Conservation (phyloP, 2,888 invertebrate genomes). For the Zele albiditarsus region DNA sequence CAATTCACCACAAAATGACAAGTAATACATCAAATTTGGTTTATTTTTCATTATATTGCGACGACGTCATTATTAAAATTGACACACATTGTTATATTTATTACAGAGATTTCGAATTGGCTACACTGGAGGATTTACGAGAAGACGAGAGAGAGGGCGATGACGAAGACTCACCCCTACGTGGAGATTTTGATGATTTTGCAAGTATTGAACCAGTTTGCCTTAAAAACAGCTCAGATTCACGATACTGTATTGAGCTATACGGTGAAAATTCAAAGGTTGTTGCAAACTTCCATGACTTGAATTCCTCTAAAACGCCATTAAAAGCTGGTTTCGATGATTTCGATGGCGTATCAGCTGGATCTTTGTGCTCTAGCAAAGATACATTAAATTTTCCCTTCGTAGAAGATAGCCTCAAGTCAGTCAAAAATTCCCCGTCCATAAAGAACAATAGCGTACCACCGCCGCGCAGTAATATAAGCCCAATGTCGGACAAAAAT, state of each 20-base stretch:
- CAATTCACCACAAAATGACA: slow-evolving; percentile 61
- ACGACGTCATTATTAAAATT: too few relatives aligned
- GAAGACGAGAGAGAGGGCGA: slow-evolving; percentile 63
- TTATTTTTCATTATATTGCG: too few relatives aligned
- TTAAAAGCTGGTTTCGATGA: slow-evolving; percentile 69
- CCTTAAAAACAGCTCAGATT: slow-evolving; percentile 62
- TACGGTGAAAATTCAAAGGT: slow-evolving; percentile 60
- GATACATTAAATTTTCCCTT: slow-evolving; percentile 67
- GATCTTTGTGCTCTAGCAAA: slow-evolving; percentile 65
- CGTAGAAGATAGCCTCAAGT: slow-evolving; percentile 67
- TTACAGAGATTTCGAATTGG: slow-evolving; percentile 64
- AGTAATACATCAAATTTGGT: slow-evolving; percentile 55
- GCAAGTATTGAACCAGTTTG: slow-evolving; percentile 65
- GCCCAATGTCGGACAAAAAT: slow-evolving; percentile 60
- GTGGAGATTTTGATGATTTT: slow-evolving; percentile 65
- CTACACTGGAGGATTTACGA: slow-evolving; percentile 60
- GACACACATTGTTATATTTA: not conserved
- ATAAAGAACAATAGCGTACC: slow-evolving; percentile 59
- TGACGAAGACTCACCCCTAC: slow-evolving; percentile 63
- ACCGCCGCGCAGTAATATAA: slow-evolving; percentile 60
- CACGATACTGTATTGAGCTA: slow-evolving; percentile 58
- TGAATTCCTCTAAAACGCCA: slow-evolving; percentile 66
- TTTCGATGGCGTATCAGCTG: slow-evolving; percentile 67
- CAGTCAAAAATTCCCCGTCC: slow-evolving; percentile 66
- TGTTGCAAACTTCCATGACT: slow-evolving; percentile 59